These are phyloP conservation scores for Trichopria drosophilae DNA, from an alignment of 2,888 invertebrate species.

Conservation along the genomic window DNA sequence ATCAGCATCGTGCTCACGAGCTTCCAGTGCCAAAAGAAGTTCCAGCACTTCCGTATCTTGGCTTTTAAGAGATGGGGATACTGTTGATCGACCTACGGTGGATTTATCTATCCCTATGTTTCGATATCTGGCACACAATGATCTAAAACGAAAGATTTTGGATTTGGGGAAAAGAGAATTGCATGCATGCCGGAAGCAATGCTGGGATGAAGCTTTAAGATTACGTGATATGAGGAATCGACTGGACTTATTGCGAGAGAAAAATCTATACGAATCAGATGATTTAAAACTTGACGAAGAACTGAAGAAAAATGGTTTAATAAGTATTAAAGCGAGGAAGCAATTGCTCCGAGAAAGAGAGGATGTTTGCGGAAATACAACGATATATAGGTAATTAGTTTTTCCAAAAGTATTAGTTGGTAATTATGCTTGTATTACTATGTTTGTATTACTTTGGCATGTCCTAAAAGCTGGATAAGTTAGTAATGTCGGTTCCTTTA, in stretches of 20 bases:
- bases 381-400: slow-evolving; percentile 47
- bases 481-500: too few relatives aligned
- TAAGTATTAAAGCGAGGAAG: slow-evolving; percentile 42
- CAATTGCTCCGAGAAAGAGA: slow-evolving; percentile 41
- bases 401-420: slow-evolving; percentile 4
- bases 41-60: too few relatives aligned
- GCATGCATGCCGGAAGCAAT: slow-evolving; percentile 45
- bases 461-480: too few relatives aligned
- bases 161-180: slow-evolving; percentile 46
- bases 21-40: too few relatives aligned
- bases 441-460: too few relatives aligned
- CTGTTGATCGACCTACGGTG: too few relatives aligned
- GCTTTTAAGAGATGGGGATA: too few relatives aligned
- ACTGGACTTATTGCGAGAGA: slow-evolving; percentile 47
- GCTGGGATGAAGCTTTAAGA: slow-evolving; percentile 52
- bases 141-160: slow-evolving; percentile 45
- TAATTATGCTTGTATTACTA: too few relatives aligned
- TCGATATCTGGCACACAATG: slow-evolving; percentile 46
- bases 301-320: slow-evolving; percentile 38
- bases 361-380: slow-evolving; percentile 42
- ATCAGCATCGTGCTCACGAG: too few relatives aligned
- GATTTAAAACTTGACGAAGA: slow-evolving; percentile 44
- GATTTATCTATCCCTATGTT: slow-evolving; percentile 43
- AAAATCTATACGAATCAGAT: slow-evolving; percentile 43
- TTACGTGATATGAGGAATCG: slow-evolving; percentile 51